Percentiles rank a stretch among this genome's conserved stretches.
Conservation (phyloP, 2,888 invertebrate genomes). For the Merodon equestris region DNA sequence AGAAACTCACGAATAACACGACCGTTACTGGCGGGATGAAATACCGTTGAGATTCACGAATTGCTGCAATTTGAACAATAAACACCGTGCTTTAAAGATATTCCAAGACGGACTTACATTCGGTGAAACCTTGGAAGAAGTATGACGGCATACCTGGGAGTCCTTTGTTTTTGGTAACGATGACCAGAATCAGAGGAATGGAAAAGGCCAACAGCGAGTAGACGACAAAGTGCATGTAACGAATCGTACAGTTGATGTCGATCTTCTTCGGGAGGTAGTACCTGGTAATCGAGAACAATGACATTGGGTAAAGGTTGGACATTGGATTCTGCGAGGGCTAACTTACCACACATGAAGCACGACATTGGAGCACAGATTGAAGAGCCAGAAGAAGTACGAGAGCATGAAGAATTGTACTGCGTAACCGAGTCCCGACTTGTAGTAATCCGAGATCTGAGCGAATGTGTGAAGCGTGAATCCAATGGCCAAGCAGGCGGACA, state of each 20-base stretch:
- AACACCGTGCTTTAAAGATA: slow-evolving; percentile 8
- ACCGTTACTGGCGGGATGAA: slow-evolving; percentile 78
- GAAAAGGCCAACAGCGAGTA: slow-evolving; percentile 73
- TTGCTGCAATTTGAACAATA: slow-evolving; percentile 70
- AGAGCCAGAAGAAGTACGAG: slow-evolving; percentile 77
- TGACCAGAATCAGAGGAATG: slow-evolving; percentile 74
- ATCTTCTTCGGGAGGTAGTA: slow-evolving; percentile 74
- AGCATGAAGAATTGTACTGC: slow-evolving; percentile 77
- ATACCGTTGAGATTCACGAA: slow-evolving; percentile 77
- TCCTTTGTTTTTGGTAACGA: slow-evolving; percentile 75
- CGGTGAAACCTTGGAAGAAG: slow-evolving; percentile 77
- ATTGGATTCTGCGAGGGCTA: not conserved
- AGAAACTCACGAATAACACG: slow-evolving; percentile 73
- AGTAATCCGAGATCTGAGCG: slow-evolving; percentile 74
- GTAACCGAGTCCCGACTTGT: slow-evolving; percentile 74
- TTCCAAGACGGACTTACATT: slow-evolving; percentile 71
- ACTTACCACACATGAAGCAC: slow-evolving; percentile 76
- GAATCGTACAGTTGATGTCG: slow-evolving; percentile 70
- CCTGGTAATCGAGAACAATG: slow-evolving; percentile 67
- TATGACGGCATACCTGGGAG: slow-evolving; percentile 78
- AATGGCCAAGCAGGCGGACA: slow-evolving; percentile 75
- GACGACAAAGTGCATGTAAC: slow-evolving; percentile 71
- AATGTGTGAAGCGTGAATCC: slow-evolving; percentile 76
- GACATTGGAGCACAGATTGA: slow-evolving; percentile 76
- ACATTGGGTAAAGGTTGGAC: no score